A percentile compares a stretch with the other conserved stretches of the same genome.
Conservation (phyloP, 2,113 vertebrate genomes). For the Polyodon spathula region DNA sequence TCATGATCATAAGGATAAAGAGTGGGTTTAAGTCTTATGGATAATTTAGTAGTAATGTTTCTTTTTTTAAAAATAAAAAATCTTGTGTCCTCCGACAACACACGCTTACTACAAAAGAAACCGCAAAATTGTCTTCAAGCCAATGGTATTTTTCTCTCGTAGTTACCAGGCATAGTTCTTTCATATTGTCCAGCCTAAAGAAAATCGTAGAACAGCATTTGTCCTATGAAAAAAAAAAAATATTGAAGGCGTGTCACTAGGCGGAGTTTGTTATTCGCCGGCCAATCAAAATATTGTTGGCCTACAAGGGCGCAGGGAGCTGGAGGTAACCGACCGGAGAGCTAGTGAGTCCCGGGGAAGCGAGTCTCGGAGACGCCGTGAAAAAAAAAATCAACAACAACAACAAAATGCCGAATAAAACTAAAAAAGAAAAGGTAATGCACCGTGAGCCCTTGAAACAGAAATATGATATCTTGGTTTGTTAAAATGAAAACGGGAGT, state of each 20-base stretch:
- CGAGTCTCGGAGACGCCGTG: conserved; percentile 41
- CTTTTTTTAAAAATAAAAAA: too few species aligned
- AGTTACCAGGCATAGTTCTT: conserved; percentile 18
- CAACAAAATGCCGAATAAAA: conserved; percentile 60
- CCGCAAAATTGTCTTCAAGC: background rate
- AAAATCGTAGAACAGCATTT: background rate
- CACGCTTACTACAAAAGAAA: too few species aligned
- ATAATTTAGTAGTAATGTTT: too few species aligned
- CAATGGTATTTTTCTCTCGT: background rate
- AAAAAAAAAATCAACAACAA: conserved; percentile 22
- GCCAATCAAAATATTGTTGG: conserved; percentile 41
- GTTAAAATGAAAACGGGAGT: background rate
- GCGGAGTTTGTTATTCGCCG: conserved; percentile 14
- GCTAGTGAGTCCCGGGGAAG: conserved; percentile 38
- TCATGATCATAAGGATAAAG: too few species aligned
- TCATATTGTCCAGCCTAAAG: background rate
- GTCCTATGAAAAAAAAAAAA: conserved; percentile 44
- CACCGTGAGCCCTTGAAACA: accelerated
- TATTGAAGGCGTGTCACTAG: conserved; percentile 20
- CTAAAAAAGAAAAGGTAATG: conserved; percentile 64
- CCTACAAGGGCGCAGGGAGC: conserved; percentile 35
- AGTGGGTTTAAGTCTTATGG: too few species aligned
- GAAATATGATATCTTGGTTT: too few species aligned
- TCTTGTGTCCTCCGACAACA: too few species aligned
- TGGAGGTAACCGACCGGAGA: conserved; percentile 39